Base-by-base conservation (phyloP, 1,140 invertebrate species). In the Drosophila virilis region DNA sequence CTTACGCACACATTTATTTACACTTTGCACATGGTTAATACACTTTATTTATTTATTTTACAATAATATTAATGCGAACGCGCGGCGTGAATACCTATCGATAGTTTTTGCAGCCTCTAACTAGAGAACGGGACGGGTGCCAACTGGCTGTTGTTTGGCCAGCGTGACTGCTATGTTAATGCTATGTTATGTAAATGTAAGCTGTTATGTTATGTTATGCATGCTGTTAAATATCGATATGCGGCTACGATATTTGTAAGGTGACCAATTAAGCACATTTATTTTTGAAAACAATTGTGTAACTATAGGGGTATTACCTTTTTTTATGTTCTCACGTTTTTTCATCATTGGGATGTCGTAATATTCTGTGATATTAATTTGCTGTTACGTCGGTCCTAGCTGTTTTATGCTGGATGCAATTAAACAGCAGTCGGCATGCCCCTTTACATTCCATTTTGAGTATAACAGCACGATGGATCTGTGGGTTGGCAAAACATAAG, bases 21-120 rank as follows among this genome's bases (percentile, higher is more conserved):
- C 57, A 50, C 32, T 38, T 50, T 48, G 33, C 15, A 60, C 70
- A 67, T 57, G 70, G 33, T 74, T 69, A 42, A 55, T 61, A 37
- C n/a, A 22, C 37, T 66, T 52, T 50, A 69, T 50, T 55, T 69
- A 51, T 43, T 74, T 61, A 74, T 74, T 74, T 74, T 54, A 73
- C 55, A 73, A 73, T 68, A 68, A 45, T 73, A 60, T 69, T 55
- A 61, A 74, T 57, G 66, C 65, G 65, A 50, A 74, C 71, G 71
- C 71, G 71, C 71, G 65, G 71, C 65, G 57, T 33, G 28, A 59
- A 46, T 67, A 33, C 70, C 70, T 71, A 73, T 73, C 70, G 70
- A 68, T 68, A 73, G 51, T 65, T 71, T 28, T 65, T 71, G 43
- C 68, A 64, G 68, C 60, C 68, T 65, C 68, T 65, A 71, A 71